phyloP scores from a whole-genome alignment of 2,113 vertebrate genomes.

The Collichthys lucidus region DNA sequence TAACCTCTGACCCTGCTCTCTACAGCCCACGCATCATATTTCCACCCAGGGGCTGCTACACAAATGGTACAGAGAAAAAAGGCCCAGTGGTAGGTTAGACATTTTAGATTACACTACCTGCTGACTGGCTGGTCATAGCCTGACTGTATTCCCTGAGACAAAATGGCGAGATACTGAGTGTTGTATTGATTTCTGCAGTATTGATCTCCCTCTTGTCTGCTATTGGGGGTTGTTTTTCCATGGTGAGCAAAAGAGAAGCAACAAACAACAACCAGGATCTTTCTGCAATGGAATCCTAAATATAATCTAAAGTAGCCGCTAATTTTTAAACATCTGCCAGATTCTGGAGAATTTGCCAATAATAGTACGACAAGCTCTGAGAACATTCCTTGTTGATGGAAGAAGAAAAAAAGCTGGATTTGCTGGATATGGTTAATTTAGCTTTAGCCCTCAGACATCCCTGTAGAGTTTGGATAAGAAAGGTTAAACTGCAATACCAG shows the following conservation, averaged over 20 bases:
- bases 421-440: neutral
- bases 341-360: neutral
- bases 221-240: conserved; percentile 64
- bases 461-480: conserved; percentile 3
- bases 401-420: neutral
- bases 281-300: conserved; percentile 38
- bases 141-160: conserved; percentile 64
- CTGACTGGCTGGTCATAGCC: conserved; percentile 42
- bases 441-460: neutral
- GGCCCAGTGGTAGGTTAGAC: conserved; percentile 61
- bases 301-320: neutral
- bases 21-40: conserved; percentile 77
- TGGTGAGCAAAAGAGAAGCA: conserved; percentile 34
- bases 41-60: conserved; percentile 66
- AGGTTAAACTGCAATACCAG: neutral
- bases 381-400: neutral
- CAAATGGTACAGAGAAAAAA: conserved; percentile 62
- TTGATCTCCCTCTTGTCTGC: conserved; percentile 74
- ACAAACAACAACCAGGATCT: conserved; percentile 20
- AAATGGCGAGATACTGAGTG: conserved; percentile 75
- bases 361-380: neutral
- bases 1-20: conserved; percentile 74
- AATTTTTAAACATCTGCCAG: conserved; percentile 7
- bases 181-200: conserved; percentile 79
- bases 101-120: conserved; percentile 71